These are phyloP conservation scores for Choristoneura fumiferana DNA, from an alignment of 1,140 invertebrate genomes.

Conservation along the genomic window DNA sequence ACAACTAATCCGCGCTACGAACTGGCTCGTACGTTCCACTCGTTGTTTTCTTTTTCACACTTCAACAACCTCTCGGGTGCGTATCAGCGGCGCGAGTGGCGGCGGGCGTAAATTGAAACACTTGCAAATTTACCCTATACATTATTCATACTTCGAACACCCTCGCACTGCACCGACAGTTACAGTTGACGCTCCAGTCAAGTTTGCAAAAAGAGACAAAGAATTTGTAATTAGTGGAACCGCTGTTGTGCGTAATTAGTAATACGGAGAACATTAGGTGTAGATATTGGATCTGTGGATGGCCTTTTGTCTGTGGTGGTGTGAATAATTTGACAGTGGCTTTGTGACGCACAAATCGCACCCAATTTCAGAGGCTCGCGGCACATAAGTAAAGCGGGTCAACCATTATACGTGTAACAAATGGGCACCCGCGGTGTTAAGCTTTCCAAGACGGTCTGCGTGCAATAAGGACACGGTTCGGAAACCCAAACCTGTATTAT, in stretches of 20 bases:
- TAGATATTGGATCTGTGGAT: neutral
- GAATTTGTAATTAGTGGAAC: constrained; percentile 7
- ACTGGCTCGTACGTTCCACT: constrained; percentile 24
- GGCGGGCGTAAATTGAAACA: constrained; percentile 76
- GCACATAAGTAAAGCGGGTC: constrained; percentile 65
- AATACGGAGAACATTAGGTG: no score
- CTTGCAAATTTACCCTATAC: constrained; percentile 75
- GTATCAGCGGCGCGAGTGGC: constrained; percentile 62
- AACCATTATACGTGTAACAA: constrained; percentile 73
- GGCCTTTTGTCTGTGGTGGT: constrained; percentile 21
- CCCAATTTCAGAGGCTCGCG: constrained; percentile 41
- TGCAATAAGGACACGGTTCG: constrained; percentile 69
- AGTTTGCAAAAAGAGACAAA: constrained; percentile 3
- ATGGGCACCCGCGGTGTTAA: constrained; percentile 47
- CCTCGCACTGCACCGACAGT: constrained; percentile 55
- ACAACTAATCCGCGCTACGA: constrained; percentile 14
- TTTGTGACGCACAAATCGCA: constrained; percentile 54
- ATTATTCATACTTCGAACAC: constrained; percentile 74
- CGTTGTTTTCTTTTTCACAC: constrained; percentile 69
- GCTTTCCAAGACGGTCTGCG: constrained; percentile 51
- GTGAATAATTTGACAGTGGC: constrained; percentile 47
- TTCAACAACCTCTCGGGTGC: constrained; percentile 56
- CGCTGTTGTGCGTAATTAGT: neutral
- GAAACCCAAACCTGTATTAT: constrained; percentile 72
- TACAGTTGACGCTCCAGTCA: constrained; percentile 48